A percentile compares a stretch with the other conserved stretches of the same genome.
Conservation (phyloP, 2,888 invertebrate genomes). For the Escarpia spicata region DNA sequence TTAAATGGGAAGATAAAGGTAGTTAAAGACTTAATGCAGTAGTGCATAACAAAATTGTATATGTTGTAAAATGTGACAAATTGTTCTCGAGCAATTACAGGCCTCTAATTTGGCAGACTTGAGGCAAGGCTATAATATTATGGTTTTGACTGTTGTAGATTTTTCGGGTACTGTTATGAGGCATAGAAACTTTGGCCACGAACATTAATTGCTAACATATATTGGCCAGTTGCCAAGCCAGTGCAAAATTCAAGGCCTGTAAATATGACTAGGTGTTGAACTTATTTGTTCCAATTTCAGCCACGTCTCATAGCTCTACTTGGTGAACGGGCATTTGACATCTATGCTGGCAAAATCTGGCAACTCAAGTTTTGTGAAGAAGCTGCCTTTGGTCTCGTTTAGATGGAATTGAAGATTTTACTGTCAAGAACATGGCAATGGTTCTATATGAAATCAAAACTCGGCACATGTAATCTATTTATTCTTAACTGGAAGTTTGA, state of each 20-base stretch:
- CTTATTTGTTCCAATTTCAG: constrained; percentile 46
- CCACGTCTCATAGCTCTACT: constrained; percentile 58
- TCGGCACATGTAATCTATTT: not conserved
- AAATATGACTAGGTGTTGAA: not conserved
- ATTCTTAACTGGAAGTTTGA: not conserved
- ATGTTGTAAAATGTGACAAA: no score
- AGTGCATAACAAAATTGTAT: no score
- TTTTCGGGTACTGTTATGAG: no score
- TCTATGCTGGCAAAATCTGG: constrained; percentile 66
- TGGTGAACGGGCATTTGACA: constrained; percentile 61
- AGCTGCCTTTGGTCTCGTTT: constrained; percentile 42
- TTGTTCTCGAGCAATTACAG: no score
- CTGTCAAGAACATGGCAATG: not conserved
- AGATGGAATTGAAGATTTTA: not conserved
- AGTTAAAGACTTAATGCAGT: no score
- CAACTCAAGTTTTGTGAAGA: constrained; percentile 66
- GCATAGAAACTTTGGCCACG: no score
- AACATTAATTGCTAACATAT: no score
- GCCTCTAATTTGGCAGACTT: no score
- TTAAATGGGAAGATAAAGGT: no score
- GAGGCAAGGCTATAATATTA: no score
- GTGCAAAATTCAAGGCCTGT: not conserved
- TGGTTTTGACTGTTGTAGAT: no score
- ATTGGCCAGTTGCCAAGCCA: no score
- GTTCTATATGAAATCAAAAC: not conserved